Evolutionary conservation across 2,888 invertebrate genomes (phyloP).

Genomic region (Chironomus tentans): DNA sequence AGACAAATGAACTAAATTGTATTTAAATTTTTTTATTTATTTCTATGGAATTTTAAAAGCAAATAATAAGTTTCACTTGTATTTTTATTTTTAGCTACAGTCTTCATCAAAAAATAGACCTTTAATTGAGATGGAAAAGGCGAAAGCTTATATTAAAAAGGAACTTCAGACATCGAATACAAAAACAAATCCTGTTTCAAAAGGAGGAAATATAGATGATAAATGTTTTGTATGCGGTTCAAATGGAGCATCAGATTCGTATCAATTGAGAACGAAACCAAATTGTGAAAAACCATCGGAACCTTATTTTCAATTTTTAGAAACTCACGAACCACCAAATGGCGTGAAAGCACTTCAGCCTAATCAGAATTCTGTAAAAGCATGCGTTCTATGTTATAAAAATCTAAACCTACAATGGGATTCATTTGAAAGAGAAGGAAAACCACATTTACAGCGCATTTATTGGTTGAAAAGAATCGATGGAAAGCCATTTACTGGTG

Average conservation of each 20-base stretch:
- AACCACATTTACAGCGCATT: slow-evolving; percentile 76
- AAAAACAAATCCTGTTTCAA: not conserved
- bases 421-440: slow-evolving; percentile 72
- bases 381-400: slow-evolving; percentile 79
- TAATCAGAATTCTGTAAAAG: slow-evolving; percentile 50
- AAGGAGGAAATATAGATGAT: slow-evolving; percentile 30
- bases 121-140: slow-evolving; percentile 48
- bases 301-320: slow-evolving; percentile 86
- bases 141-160: slow-evolving; percentile 63
- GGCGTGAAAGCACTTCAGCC: slow-evolving; percentile 51
- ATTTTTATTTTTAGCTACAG: slow-evolving; percentile 3
- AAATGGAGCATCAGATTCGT: slow-evolving; percentile 53
- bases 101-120: not conserved
- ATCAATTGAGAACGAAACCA: slow-evolving; percentile 55
- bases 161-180: slow-evolving; percentile 47
- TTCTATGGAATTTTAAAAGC: not conserved
- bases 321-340: slow-evolving; percentile 75
- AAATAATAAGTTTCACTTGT: not conserved
- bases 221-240: slow-evolving; percentile 68
- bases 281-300: slow-evolving; percentile 60
- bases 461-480: slow-evolving; percentile 91
- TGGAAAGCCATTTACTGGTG: slow-evolving; percentile 81
- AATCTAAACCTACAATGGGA: slow-evolving; percentile 88
- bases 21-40: not conserved
- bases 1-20: not conserved